Evolutionary conservation across 2,113 vertebrate genomes (phyloP).

Genomic region (Hystrix cristata): DNA sequence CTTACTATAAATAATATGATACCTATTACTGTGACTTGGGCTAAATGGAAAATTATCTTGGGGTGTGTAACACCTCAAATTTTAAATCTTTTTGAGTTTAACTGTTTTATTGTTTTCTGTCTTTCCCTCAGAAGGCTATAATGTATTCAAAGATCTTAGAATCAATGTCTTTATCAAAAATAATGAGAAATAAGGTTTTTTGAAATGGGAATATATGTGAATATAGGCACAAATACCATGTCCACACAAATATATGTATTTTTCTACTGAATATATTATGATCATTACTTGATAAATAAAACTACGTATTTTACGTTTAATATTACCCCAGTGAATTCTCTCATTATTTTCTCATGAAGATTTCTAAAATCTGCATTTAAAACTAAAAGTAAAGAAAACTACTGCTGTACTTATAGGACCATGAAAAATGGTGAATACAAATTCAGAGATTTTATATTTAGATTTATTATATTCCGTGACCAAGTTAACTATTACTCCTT

Average conservation of each 20-base stretch:
- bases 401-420: background rate
- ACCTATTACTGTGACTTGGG: conserved; percentile 54
- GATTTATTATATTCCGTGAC: background rate
- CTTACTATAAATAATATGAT: conserved; percentile 72
- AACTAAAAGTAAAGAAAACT: conserved; percentile 39
- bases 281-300: conserved; percentile 76
- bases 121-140: background rate
- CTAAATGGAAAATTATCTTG: conserved; percentile 67
- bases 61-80: conserved; percentile 34
- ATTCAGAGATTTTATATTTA: background rate
- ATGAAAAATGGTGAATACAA: background rate
- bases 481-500: background rate
- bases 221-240: background rate
- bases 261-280: background rate
- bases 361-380: conserved; percentile 51
- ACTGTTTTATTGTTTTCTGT: background rate
- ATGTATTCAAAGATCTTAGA: background rate
- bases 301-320: conserved; percentile 41
- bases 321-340: conserved; percentile 8
- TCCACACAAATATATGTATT: background rate
- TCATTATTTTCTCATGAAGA: background rate
- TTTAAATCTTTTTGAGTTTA: conserved; percentile 45
- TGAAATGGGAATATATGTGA: background rate
- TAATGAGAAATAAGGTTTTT: background rate
- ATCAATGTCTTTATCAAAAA: background rate